Evolutionary conservation across 2,113 vertebrate species (phyloP), one percentile per base, ranked within the genome.

Genomic region (Megaceryle torquata): DNA sequence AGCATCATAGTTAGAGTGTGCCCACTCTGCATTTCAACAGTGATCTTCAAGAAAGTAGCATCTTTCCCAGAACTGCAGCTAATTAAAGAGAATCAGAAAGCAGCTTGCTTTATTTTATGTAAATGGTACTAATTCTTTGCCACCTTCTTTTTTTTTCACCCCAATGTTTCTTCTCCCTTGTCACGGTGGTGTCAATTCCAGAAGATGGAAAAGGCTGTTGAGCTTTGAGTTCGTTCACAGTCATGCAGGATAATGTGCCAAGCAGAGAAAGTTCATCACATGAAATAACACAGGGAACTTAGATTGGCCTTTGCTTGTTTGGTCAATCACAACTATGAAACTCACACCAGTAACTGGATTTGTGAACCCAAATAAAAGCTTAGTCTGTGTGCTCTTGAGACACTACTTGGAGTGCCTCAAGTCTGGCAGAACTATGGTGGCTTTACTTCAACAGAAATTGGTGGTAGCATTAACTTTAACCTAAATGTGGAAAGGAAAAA

Each of bases 131-230:
- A 53, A 53, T 79, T 57, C 39, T 67, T 83, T 87, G 37, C 15
- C 10, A 44, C 18, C 15, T 10, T n/a, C 37, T 26, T 11, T 17
- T 20, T 3, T 2, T 0, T 0, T 31, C 56, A 22, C 25, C 6
- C 11, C 37, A 11, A 0, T 54, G 20, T 51, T 90, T 91, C 26
- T 83, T 82, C 18, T 59, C 8, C 6, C 7, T 35, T 63, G 13
- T 82, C 44, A 16, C 35, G 26, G 82, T 48, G 64, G 13, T 74
- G 22, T 53, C 2, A 2, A 35, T 82, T 69, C 57, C n/a, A 54
- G 57, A 82, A 91, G 83, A 37, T 24, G 35, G n/a, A 74, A 59
- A 71, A 72, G 26, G 14, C 64, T 84, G 12, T 68, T 89, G 25
- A 54, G 50, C 57, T 77, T 89, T 84, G 31, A 75, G 0, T 95